These are phyloP conservation scores for Chionis minor DNA, from an alignment of 2,113 vertebrate genomes.

Conservation along the genomic window DNA sequence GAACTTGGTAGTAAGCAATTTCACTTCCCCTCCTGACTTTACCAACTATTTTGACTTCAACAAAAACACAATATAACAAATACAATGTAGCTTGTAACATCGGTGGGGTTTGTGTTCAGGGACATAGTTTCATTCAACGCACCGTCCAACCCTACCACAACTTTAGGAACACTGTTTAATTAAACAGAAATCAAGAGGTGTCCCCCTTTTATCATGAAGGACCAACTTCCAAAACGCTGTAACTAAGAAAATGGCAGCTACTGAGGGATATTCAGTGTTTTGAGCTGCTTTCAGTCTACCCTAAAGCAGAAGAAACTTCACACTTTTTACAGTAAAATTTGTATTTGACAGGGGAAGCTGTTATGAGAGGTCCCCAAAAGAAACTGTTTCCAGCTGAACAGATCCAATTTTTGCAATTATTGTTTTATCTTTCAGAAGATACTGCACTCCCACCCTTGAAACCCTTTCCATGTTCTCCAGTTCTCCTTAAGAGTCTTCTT, in stretches of 20 bases:
- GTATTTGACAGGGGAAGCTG: neutral
- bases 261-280: neutral
- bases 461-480: neutral
- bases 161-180: neutral
- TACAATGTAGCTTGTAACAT: neutral
- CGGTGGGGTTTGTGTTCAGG: neutral
- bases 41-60: neutral
- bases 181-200: neutral
- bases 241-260: neutral
- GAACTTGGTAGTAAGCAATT: neutral
- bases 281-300: neutral
- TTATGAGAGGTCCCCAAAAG: neutral
- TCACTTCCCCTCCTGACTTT: neutral
- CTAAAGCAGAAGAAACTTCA: neutral
- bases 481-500: neutral
- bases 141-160: neutral
- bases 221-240: neutral
- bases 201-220: neutral
- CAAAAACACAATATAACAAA: neutral
- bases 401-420: neutral
- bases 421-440: neutral
- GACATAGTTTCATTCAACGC: neutral
- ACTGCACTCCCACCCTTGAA: neutral
- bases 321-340: neutral
- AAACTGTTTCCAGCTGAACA: neutral